A percentile compares a stretch with the other conserved stretches of the same genome.
Conservation (phyloP, 2,797 vertebrate genomes). For the Sebastes itinus region DNA sequence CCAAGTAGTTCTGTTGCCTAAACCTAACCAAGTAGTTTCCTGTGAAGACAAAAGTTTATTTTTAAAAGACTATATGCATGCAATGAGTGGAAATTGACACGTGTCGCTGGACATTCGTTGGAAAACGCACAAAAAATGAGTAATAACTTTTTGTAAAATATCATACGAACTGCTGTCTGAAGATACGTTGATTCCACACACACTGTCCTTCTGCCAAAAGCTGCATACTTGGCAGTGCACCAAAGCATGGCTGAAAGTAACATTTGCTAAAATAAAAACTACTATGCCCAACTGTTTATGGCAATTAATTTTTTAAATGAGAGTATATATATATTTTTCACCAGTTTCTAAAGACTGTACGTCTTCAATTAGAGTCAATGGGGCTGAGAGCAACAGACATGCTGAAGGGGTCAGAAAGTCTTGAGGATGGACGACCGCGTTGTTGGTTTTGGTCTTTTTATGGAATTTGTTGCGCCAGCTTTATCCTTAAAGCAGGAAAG, state of each 20-base stretch:
- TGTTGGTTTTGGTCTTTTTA: not conserved
- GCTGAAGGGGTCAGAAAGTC: not conserved
- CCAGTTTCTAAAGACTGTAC: not conserved
- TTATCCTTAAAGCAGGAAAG: not conserved
- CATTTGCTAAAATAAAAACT: not conserved
- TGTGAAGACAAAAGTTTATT: too few species aligned
- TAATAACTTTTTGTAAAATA: too few species aligned
- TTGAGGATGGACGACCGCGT: not conserved
- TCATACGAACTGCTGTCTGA: too few species aligned
- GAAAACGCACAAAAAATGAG: too few species aligned
- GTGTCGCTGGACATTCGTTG: too few species aligned
- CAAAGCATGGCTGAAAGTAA: not conserved
- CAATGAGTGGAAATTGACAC: too few species aligned
- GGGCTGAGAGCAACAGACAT: not conserved
- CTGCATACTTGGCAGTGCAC: not conserved
- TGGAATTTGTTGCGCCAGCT: not conserved
- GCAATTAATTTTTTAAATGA: not conserved
- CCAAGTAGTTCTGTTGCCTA: too few species aligned
- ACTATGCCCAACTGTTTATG: not conserved
- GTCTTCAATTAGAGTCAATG: not conserved
- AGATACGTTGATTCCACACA: too few species aligned
- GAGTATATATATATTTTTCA: not conserved
- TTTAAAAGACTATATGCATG: too few species aligned
- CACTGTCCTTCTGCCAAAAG: not conserved
- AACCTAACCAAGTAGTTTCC: too few species aligned